phyloP scores from a whole-genome alignment of 2,888 invertebrate species.

The Epirrita christyi region DNA sequence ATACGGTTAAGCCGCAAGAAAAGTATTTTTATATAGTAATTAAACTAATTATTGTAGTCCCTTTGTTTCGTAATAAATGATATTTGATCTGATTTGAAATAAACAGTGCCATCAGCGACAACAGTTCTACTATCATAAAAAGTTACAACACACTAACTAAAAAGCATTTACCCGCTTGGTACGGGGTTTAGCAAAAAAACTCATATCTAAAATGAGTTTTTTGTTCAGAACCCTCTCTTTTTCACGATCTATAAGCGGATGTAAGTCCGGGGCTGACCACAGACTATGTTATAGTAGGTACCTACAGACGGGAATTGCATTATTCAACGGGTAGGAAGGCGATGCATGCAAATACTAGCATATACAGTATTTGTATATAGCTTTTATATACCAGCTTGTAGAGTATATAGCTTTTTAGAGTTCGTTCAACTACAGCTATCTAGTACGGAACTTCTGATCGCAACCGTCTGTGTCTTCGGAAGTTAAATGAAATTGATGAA shows the following conservation, averaged over 20 bases:
- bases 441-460: conserved; percentile 4
- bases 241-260: conserved; percentile 31
- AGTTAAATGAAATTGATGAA: no score
- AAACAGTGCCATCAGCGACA: no score
- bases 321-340: conserved; percentile 67
- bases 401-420: conserved; percentile 24
- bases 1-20: no score
- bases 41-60: no score
- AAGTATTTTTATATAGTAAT: no score
- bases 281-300: conserved; percentile 7
- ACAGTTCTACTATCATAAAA: conserved; percentile 10
- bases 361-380: conserved; percentile 19
- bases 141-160: conserved; percentile 5
- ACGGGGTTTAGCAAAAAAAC: conserved; percentile 8
- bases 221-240: conserved; percentile 17
- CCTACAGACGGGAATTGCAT: conserved; percentile 56
- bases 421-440: conserved; percentile 25
- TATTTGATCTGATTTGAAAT: no score
- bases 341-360: conserved; percentile 51
- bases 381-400: conserved; percentile 2
- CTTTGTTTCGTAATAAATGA: no score
- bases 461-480: conserved; percentile 1
- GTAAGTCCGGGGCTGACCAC: conserved; percentile 27
- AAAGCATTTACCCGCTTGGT: neutral
- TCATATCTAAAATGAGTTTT: conserved; percentile 15